phyloP scores from a whole-genome alignment of 2,888 invertebrate genomes.

The Apodemia mormo region DNA sequence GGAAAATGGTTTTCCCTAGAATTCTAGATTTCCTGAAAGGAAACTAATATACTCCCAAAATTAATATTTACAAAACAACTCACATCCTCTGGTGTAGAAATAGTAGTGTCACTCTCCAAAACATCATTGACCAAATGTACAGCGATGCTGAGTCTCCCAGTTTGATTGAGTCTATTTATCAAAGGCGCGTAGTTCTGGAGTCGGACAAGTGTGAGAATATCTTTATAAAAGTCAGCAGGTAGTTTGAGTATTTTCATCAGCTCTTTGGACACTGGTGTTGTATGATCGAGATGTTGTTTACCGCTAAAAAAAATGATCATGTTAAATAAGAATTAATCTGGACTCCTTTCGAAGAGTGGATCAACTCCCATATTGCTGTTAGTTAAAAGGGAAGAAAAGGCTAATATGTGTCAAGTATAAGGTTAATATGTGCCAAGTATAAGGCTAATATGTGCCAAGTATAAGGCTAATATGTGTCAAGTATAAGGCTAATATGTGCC shows the following conservation, averaged over 20 bases:
- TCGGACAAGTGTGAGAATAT: slow-evolving; percentile 92
- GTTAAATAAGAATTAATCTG: too few species aligned
- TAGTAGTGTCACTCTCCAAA: slow-evolving; percentile 92
- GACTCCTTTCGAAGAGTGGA: too few species aligned
- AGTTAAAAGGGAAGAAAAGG: too few species aligned
- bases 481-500: too few species aligned
- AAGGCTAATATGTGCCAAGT: too few species aligned
- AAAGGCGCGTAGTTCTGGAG: slow-evolving; percentile 93
- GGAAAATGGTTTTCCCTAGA: too few species aligned
- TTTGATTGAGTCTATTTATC: slow-evolving; percentile 92
- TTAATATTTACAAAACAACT: slow-evolving; percentile 46
- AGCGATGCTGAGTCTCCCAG: slow-evolving; percentile 91
- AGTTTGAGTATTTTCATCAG: slow-evolving; percentile 95
- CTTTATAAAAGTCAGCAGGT: slow-evolving; percentile 96
- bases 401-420: too few species aligned
- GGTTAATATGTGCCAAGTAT: too few species aligned
- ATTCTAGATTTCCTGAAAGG: too few species aligned
- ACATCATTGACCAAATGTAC: slow-evolving; percentile 94
- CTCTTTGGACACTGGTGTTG: slow-evolving; percentile 94
- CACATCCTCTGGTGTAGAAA: slow-evolving; percentile 94
- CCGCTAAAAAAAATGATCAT: slow-evolving; percentile 30
- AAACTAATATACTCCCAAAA: too few species aligned
- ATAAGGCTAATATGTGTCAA: too few species aligned
- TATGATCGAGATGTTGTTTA: slow-evolving; percentile 83
- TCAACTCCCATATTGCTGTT: too few species aligned